Base-by-base conservation (phyloP, 2,797 vertebrate species). In the Schizopygopsis malacanthus region DNA sequence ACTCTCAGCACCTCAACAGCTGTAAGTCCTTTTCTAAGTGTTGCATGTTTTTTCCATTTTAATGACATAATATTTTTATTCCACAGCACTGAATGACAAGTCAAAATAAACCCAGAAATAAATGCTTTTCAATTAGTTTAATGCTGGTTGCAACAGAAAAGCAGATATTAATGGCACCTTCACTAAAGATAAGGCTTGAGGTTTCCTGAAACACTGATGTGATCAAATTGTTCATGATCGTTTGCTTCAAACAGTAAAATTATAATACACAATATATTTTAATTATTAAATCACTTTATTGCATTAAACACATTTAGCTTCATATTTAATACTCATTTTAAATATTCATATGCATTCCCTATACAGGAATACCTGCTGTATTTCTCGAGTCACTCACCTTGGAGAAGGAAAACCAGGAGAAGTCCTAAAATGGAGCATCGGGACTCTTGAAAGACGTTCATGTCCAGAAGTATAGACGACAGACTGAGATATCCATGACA, bases 201-300 rank as follows among this genome's bases (percentile, higher is more conserved):
- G 65, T 56, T 81, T 81, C 65, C 79, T 81, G 65, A 81, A 67
- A 39, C 61, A 28, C 4, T 0, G 43, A 81, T 39, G 67, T 22
- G 10, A 50, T 11, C 41, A 22, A 71, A 79, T 18, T 45, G 5
- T 81, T 18, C 43, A 15, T 50, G 10, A 71, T 15, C 41, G 8
- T 71, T 71, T n/a, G 0, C 4, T 6, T 20, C 16, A 33, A 37
- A 41, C 13, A 47, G 9, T 7, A 22, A 28, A 8, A 50, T 15
- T 37, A 37, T 37, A 37, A 37, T 37, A 37, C 37, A 12, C 2
- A 47, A 11, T 47, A 8, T 54, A 37, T n/a, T 37, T 37, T 37
- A 37, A 37, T 37, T 37, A 3, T 37, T 3, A 37, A 37, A 37
- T 37, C 37, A 37, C 37, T 37, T 37, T 37, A 50, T 33, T 20